Base-by-base conservation (phyloP, 2,888 invertebrate genomes). In the Brachyopa scutellaris region DNA sequence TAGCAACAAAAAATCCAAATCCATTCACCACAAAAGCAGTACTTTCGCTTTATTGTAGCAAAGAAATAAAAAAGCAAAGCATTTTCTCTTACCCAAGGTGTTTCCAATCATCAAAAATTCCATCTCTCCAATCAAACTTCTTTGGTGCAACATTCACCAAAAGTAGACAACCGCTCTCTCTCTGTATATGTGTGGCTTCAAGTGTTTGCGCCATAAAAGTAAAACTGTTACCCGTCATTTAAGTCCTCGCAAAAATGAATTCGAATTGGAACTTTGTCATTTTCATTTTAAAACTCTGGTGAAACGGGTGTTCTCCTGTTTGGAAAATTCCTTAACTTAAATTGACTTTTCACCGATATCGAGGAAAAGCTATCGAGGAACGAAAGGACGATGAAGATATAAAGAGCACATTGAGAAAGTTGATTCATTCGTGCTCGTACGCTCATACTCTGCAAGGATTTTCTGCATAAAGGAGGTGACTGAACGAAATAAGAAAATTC, bases 341-440 rank as follows among this genome's bases (percentile, higher is more conserved):
- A 82, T 82, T 82, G 76, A 77, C 76, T 82, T 82, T 82, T 77
- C 45, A 15, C 59, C 66, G 45, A 61, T 70, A 70, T 72, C 49
- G 66, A 61, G 38, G 29, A 29, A 15, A 40, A 55, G n/a, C 47
- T 55, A 31, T 70, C 38, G 21, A 49, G 49, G 51, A 64, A 53
- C 23, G 13, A 47, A 61, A 62, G 9, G 26, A 51, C 51, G 57
- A 51, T 15, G 13, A 19, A 51, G 49, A 42, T 42, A 59, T 51
- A 42, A 33, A 45, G 19, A 26, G 31, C 45, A 31, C 38, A 61
- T 9, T 7, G 55, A 26, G 49, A 74, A 69, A 74, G 62, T 74
- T 69, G 67, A 62, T 59, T 74, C 42, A 62, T 42, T 26, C 36
- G 13, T 21, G 17, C 31, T 59, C 33, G 42, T 45, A 53, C 7